Base-by-base conservation (phyloP, 2,888 invertebrate genomes). In the Apodemia duryi region DNA sequence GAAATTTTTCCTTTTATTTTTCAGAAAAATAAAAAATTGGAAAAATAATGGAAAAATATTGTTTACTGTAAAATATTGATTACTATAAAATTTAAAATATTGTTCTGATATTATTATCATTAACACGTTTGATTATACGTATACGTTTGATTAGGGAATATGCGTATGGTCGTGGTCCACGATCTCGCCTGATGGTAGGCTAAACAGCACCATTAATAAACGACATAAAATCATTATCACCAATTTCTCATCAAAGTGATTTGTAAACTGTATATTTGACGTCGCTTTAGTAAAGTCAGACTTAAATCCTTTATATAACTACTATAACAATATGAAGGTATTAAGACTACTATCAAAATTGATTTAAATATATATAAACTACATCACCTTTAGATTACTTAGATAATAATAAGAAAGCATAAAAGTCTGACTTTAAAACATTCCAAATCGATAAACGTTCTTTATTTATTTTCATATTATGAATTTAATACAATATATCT, bases 381-480 rank as follows among this genome's bases (percentile, higher is more conserved):
- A 35, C 6, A n/a, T n/a, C 49, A 49, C 6, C 6, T 6, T 57
- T 57, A 29, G 11, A 57, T 32, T 32, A 32, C 2, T 57, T 57
- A 21, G 21, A 21, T 29, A 2, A 32, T 32, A 57, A 29, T 29
- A 28, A 28, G 4, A 54, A 54, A 11, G 3, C 29, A 54, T 29
- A 54, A 54, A 54, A 29, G 11, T 29, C 1, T 29, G 7, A 38
- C 9, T 2, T 9, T 38, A 38, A 52, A 28, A 29, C 28, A 21
- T 29, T 32, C 6, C 35, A 57, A 57, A 6, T 60, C 35, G 35
- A 60, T 60, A 60, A 60, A 32, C 35, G 32, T 60, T 51, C 49
- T 51, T 51, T 51, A 51, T 51, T 51, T 51, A 21, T 51, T 60
- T 35, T 13, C 60, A n/a, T 35, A 60, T 60, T 60, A 13, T 35